Percentiles rank a stretch among this genome's conserved stretches.
Conservation (phyloP, 2,113 vertebrate genomes). For the Crotalus horridus region DNA sequence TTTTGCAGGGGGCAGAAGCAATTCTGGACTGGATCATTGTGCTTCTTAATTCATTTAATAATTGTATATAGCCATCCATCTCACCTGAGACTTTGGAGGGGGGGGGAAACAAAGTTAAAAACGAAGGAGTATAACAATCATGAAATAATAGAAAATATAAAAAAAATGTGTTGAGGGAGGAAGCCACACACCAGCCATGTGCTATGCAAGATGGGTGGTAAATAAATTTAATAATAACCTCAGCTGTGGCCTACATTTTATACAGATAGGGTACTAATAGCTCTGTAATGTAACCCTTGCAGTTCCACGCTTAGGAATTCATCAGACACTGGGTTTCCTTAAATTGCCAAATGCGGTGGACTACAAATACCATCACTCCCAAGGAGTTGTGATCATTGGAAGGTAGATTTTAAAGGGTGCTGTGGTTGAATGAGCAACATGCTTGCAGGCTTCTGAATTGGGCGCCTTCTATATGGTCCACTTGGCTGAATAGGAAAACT, state of each 20-base stretch:
- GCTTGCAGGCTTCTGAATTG: not conserved
- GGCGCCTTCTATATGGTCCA: not conserved
- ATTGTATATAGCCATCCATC: not conserved
- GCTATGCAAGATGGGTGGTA: too few relatives aligned
- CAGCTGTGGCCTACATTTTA: not conserved
- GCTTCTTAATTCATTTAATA: not conserved
- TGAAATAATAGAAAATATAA: not conserved
- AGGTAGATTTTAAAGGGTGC: too few relatives aligned
- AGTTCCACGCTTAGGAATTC: too few relatives aligned
- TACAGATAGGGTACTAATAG: not conserved
- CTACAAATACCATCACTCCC: too few relatives aligned
- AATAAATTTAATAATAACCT: too few relatives aligned
- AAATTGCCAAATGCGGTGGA: too few relatives aligned
- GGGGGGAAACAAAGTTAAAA: not conserved
- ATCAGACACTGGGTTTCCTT: too few relatives aligned
- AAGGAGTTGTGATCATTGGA: too few relatives aligned
- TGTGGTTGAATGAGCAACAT: not conserved
- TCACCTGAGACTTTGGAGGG: not conserved
- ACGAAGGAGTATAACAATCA: not conserved
- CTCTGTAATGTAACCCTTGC: not conserved
- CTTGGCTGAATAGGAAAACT: not conserved
- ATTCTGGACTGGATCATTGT: not conserved
- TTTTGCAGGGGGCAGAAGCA: not conserved
- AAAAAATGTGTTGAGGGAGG: not conserved
- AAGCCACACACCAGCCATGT: not conserved